phyloP scores from a whole-genome alignment of 2,888 invertebrate genomes.

The Lysandra coridon region DNA sequence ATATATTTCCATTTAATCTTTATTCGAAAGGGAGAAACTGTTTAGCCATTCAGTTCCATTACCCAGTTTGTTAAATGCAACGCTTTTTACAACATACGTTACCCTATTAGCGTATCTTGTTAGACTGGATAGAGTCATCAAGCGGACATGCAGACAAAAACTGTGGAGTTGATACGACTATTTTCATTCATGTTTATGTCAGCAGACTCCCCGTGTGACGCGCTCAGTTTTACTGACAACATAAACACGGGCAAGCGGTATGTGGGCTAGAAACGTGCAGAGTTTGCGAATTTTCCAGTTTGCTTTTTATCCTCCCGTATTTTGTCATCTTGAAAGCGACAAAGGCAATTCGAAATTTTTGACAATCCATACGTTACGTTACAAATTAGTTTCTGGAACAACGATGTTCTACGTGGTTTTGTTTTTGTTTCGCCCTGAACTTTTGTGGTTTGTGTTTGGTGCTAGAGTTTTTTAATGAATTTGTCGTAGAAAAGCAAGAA shows the following conservation, averaged over 20 bases:
- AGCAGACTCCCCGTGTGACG: slow-evolving; percentile 58
- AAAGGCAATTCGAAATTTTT: slow-evolving; percentile 25
- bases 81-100: slow-evolving; percentile 21
- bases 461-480: background rate
- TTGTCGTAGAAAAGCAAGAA: background rate
- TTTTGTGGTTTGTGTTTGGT: background rate
- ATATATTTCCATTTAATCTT: background rate
- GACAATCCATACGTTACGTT: slow-evolving; percentile 22
- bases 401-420: background rate
- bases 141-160: slow-evolving; percentile 45
- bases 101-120: slow-evolving; percentile 32
- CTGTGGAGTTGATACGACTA: slow-evolving; percentile 49
- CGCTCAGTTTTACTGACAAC: slow-evolving; percentile 70
- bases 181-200: slow-evolving; percentile 68
- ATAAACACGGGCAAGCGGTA: slow-evolving; percentile 59
- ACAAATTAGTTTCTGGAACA: slow-evolving; percentile 20
- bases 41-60: slow-evolving; percentile 5
- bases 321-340: slow-evolving; percentile 29
- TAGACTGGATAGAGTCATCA: slow-evolving; percentile 41
- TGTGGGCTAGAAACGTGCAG: slow-evolving; percentile 47
- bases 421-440: background rate
- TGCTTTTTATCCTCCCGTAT: slow-evolving; percentile 35
- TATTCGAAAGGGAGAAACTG: background rate
- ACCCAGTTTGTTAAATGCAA: background rate
- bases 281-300: slow-evolving; percentile 40